Evolutionary conservation across 92 coral and sea anemone species (phyloP).

Genomic region (Galaxea fascicularis): DNA sequence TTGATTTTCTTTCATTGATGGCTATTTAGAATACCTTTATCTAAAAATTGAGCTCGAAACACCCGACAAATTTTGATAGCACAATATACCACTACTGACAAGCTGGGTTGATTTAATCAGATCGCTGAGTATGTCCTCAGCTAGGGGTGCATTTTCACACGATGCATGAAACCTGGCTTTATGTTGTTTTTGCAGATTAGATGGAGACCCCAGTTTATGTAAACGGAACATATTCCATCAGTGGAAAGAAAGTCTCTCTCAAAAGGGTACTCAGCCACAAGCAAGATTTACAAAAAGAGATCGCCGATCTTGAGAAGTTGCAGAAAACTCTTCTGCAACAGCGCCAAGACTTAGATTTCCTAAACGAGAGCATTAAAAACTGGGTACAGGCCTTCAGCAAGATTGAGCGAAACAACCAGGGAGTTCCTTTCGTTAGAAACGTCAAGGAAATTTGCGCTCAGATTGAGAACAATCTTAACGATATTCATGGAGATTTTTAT

Average conservation of each 20-base stretch:
- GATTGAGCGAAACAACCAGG: constrained; percentile 92
- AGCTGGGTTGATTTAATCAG: too few species aligned
- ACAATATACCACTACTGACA: too few species aligned
- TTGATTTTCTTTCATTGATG: not conserved
- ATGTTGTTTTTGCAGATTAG: constrained; percentile 2
- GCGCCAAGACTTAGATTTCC: constrained; percentile 74
- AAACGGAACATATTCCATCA: constrained; percentile 69
- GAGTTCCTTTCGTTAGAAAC: constrained; percentile 90
- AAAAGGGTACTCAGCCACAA: constrained; percentile 73
- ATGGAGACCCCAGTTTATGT: constrained; percentile 83
- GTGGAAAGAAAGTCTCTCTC: constrained; percentile 79
- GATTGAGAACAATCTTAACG: constrained; percentile 74
- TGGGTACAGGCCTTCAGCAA: constrained; percentile 82
- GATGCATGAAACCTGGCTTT: not conserved
- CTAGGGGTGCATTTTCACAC: too few species aligned
- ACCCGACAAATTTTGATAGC: too few species aligned
- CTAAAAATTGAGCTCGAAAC: too few species aligned
- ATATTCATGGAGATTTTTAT: constrained; percentile 94
- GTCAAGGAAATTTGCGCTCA: constrained; percentile 86
- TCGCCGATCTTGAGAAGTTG: constrained; percentile 70
- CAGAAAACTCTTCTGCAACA: constrained; percentile 77
- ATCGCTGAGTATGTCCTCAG: too few species aligned
- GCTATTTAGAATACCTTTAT: too few species aligned
- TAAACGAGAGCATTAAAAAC: constrained; percentile 63
- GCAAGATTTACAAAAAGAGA: constrained; percentile 63